Base-by-base conservation (phyloP, 2,113 vertebrate genomes). In the Amazona vittata region DNA sequence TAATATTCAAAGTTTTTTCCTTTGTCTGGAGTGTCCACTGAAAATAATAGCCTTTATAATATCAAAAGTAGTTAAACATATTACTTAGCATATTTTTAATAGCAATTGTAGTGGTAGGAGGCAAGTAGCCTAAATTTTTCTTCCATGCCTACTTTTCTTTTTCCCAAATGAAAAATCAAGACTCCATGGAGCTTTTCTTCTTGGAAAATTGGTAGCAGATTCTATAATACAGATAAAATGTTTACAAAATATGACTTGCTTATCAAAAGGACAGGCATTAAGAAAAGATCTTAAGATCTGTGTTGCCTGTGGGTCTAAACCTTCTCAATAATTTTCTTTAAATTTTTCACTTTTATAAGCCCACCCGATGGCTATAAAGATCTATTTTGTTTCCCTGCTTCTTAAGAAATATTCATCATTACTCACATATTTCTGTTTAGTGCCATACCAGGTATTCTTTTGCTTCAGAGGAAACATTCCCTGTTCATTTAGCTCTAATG, bases 231-330 rank as follows among this genome's bases (percentile, higher is more conserved):
- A 91, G 77, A 89, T 94, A 88, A 97, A 94, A 92, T 89, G 53
- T 96, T 96, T 96, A 89, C 50, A 86, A 84, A 68, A 19, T 84
- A 84, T 80, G 73, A 94, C 76, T 96, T 94, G 73, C 69, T 96
- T 97, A 85, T 89, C 83, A 93, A 92, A 94, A 92, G 69, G 74
- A 65, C 24, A 75, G 70, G n/a, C 35, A 47, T 92, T 94, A 59
- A 79, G 62, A 95, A 76, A 95, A 91, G 83, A 44, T 92, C 47
- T 87, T 91, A 73, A 96, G 74, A 73, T 93, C 83, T 92, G 29
- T 52, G 31, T 41, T 92, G 74, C 87, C 60, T 9, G 31, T 59
- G 73, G 68, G 44, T 93, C 55, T 89, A 71, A 97, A 91, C 16
- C 46, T 87, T 96, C 84, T 96, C 49, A 65, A 7, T 44, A 53